Conservation (phyloP, 2,888 invertebrate species). For the Tinea pellionella region DNA sequence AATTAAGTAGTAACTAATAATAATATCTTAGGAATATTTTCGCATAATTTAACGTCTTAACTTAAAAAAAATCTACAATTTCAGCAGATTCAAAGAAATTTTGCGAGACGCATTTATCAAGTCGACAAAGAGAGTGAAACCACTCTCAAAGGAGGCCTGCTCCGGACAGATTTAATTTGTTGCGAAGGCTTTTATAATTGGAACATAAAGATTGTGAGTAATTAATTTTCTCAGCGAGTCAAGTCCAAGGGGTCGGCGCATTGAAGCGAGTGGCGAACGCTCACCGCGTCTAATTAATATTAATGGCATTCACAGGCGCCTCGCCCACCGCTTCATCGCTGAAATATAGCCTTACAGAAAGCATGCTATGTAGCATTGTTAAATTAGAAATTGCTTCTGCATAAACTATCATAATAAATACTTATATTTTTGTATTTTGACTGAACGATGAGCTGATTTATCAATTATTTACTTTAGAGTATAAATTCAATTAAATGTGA, state of each 20-base stretch:
- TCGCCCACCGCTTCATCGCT: constrained; percentile 20
- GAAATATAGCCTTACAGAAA: not conserved
- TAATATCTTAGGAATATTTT: constrained; percentile 21
- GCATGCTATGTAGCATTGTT: not conserved
- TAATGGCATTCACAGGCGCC: constrained; percentile 58
- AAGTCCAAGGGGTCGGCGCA: constrained; percentile 63
- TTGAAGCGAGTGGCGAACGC: constrained; percentile 43
- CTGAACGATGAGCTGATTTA: too few relatives aligned
- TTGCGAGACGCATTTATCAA: constrained; percentile 66
- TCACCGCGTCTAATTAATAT: constrained; percentile 66
- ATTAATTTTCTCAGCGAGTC: constrained; percentile 70
- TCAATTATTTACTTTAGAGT: too few relatives aligned
- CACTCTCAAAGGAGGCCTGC: constrained; percentile 68
- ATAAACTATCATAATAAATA: too few relatives aligned
- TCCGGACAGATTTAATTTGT: constrained; percentile 70
- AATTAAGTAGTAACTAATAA: constrained; percentile 1
- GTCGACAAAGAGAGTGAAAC: constrained; percentile 67
- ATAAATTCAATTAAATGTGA: too few relatives aligned
- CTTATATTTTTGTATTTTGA: too few relatives aligned
- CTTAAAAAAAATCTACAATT: constrained; percentile 46
- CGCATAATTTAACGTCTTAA: constrained; percentile 52
- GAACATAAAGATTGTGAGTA: constrained; percentile 71
- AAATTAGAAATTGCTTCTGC: too few relatives aligned
- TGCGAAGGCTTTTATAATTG: constrained; percentile 71
- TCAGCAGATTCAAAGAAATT: constrained; percentile 58